A percentile compares a stretch with the other conserved stretches of the same genome.
Conservation (phyloP, 2,113 vertebrate species). For the Clarias magur region DNA sequence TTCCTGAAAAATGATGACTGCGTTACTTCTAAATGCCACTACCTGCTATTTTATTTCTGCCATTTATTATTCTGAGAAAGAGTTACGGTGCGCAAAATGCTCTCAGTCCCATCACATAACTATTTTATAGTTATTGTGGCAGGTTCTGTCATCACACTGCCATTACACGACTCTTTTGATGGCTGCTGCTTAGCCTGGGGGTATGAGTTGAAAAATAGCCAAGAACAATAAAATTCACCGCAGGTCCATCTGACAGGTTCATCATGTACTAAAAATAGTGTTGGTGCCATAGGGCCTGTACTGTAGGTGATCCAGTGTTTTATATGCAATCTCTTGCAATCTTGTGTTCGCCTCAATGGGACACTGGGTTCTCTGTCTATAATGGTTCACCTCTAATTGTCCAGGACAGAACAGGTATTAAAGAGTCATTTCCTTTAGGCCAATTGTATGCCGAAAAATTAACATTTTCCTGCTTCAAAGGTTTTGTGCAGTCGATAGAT, state of each 20-base stretch:
- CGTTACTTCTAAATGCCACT: not conserved
- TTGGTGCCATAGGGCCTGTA: not conserved
- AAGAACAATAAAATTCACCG: constrained; percentile 31
- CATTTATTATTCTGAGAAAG: not conserved
- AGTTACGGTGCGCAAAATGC: not conserved
- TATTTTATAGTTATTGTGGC: constrained; percentile 30
- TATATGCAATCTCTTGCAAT: not conserved
- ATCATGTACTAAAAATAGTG: constrained; percentile 26
- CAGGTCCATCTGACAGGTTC: constrained; percentile 31
- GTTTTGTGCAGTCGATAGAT: not conserved
- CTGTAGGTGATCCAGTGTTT: not conserved
- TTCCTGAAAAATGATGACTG: not conserved
- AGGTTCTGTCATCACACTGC: constrained; percentile 12
- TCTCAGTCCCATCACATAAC: not conserved
- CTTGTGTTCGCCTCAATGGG: not conserved
- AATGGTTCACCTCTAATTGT: constrained; percentile 14
- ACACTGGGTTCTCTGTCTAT: not conserved
- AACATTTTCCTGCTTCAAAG: not conserved
- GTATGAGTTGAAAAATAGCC: constrained; percentile 21
- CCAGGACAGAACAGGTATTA: not conserved
- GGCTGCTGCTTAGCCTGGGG: constrained; percentile 5
- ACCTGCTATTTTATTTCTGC: not conserved
- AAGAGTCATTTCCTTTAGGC: constrained; percentile 18
- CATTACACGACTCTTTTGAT: constrained; percentile 6
- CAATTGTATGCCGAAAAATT: constrained; percentile 3